Evolutionary conservation across 2,113 vertebrate genomes (phyloP).

Genomic region (Salvelinus sp.): DNA sequence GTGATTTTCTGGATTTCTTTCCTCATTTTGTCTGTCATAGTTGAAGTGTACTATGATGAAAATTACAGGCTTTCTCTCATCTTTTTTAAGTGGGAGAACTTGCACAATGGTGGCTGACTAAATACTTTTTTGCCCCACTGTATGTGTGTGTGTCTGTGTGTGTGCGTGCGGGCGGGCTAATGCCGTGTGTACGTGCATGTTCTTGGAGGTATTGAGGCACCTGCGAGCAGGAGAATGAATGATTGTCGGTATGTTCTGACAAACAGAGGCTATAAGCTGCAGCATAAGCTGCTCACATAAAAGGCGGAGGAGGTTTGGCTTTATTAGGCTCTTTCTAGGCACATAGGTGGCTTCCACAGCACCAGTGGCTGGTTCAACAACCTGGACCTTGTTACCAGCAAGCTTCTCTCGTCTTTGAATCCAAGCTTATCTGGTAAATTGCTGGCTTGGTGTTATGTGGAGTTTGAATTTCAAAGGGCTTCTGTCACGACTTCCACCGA

Average conservation of each 20-base stretch:
- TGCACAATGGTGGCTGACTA: no score
- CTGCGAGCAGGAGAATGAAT: neutral
- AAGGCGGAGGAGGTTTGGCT: no score
- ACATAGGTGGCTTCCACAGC: neutral
- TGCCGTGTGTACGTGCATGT: neutral
- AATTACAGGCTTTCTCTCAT: no score
- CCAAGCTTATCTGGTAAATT: neutral
- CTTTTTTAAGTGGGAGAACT: no score
- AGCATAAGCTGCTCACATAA: neutral
- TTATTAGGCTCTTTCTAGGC: constrained; percentile 12
- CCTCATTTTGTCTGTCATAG: no score
- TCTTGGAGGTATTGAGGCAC: neutral
- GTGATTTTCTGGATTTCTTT: no score
- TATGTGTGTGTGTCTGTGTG: no score
- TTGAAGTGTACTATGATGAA: no score
- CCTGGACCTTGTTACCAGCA: neutral
- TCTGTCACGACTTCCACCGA: no score
- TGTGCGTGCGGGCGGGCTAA: no score
- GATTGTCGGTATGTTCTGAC: constrained; percentile 14
- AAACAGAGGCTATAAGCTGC: constrained; percentile 4
- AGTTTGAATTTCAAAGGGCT: neutral
- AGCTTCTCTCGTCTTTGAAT: neutral
- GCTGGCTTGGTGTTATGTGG: neutral
- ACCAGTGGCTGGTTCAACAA: neutral
- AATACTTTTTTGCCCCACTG: no score